phyloP scores from a whole-genome alignment of 1,140 invertebrate genomes.

The Lepidurus packardi region DNA sequence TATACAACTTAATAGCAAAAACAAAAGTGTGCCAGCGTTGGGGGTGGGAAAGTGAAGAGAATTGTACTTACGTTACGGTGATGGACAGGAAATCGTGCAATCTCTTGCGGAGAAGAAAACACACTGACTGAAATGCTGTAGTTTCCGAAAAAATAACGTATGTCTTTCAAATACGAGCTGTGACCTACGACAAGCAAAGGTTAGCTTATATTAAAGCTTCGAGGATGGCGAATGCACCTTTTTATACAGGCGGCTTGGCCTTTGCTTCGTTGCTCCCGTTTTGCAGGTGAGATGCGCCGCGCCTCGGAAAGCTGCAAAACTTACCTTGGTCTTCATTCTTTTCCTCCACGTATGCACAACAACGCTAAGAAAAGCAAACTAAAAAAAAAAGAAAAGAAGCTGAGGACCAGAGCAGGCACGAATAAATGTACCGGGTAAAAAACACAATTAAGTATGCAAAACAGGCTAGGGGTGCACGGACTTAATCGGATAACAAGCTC shows the following conservation, averaged over 20 bases:
- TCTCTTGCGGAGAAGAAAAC: background rate
- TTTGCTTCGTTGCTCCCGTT: background rate
- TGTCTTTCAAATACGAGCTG: background rate
- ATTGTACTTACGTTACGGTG: background rate
- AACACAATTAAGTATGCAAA: conserved; percentile 16
- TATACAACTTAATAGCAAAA: background rate
- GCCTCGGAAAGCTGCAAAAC: conserved; percentile 2
- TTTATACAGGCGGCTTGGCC: conserved; percentile 7
- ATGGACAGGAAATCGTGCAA: background rate
- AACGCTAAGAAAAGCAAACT: background rate
- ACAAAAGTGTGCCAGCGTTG: background rate
- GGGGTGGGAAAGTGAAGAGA: background rate
- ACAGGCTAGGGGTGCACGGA: background rate
- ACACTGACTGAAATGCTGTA: background rate
- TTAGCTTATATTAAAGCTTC: background rate
- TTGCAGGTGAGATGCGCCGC: conserved; percentile 7
- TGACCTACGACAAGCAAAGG: background rate
- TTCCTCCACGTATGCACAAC: background rate
- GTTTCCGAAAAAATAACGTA: background rate
- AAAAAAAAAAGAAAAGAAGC: background rate
- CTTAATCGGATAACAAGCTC: conserved; percentile 10
- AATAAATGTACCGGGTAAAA: conserved; percentile 13
- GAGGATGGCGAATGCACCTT: background rate
- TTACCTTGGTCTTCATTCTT: background rate
- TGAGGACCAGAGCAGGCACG: background rate